Evolutionary conservation across 2,113 vertebrate genomes (phyloP), one percentile per base, ranked within the genome.

Genomic region (Crotalus tigris): DNA sequence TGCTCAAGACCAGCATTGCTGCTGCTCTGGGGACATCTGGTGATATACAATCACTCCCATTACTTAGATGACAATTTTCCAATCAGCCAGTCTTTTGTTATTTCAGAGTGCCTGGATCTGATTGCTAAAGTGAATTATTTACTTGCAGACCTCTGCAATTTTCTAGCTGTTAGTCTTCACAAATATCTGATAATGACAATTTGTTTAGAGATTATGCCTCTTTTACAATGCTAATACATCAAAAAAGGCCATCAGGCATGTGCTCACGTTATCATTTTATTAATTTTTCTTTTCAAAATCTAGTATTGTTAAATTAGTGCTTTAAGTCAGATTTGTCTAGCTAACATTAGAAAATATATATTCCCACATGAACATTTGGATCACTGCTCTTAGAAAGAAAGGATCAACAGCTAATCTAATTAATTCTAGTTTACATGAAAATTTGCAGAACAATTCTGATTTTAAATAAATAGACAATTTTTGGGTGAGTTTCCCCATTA

Each of bases 401-500:
- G 92, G 92, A 92, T 26, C 29, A 21, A 13, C 51, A 88, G 0
- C 1, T 94, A 89, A 88, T 75, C 33, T 2, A 19, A 55, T 92
- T 75, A 94, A 93, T 90, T 94, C 75, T 88, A 58, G 49, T 15
- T 93, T 95, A 92, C 89, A 88, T 3, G 24, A 92, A 92, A 57
- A 91, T 87, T 90, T 93, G 95, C 46, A 94, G 92, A 39, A 88
- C 51, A 57, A 58, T 81, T 57, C 69, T 93, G 93, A 93, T 94
- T 94, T 92, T 94, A 64, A 49, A 0, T 1, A 6, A 24, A 51
- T 55, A 86, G 54, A 90, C 29, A 96, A 95, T 89, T 90, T 23
- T 53, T 92, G 39, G 92, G 92, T 90, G 94, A 93, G 90, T 92
- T 95, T 97, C 93, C n/a, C 93, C 90, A 94, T 95, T 95, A 95